A percentile compares a stretch with the other conserved stretches of the same genome.
Evolutionary conservation across 1,140 invertebrate species (phyloP).

Genomic region (Calliphora vicina): DNA sequence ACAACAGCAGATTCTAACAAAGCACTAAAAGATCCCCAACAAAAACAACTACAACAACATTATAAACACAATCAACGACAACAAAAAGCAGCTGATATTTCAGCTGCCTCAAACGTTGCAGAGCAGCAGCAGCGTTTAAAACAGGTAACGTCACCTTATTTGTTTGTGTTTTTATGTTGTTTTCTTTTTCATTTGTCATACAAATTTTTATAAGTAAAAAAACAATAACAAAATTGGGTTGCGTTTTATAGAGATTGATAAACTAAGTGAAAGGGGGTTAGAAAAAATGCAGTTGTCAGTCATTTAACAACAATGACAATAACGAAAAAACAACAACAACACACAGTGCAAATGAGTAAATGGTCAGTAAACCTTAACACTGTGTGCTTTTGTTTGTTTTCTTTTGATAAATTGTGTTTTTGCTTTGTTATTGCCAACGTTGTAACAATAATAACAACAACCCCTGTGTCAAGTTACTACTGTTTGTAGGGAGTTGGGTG

Average conservation of each 20-base stretch:
- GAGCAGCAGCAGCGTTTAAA: constrained; percentile 15
- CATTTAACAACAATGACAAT: neutral
- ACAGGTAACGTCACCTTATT: constrained; percentile 20
- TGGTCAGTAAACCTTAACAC: neutral
- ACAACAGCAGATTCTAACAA: neutral
- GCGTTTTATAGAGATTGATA: neutral
- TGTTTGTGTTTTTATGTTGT: constrained; percentile 3
- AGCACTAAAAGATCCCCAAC: constrained; percentile 9
- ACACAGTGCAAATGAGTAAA: neutral
- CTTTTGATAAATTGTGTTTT: no score
- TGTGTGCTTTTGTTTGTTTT: no score
- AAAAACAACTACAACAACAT: neutral
- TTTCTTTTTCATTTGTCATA: neutral
- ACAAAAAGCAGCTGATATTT: constrained; percentile 7
- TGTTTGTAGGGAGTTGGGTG: neutral
- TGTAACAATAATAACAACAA: neutral
- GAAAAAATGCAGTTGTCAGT: neutral
- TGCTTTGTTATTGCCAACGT: no score
- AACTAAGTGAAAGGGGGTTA: neutral
- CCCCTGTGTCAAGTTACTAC: neutral
- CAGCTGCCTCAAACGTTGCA: neutral
- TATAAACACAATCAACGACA: neutral
- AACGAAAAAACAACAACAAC: neutral
- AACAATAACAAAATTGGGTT: constrained; percentile 5
- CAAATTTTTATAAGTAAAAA: no score